A percentile compares a stretch with the other conserved stretches of the same genome.
Conservation (phyloP, 2,797 vertebrate genomes). For the Gymnoscopelus braueri region DNA sequence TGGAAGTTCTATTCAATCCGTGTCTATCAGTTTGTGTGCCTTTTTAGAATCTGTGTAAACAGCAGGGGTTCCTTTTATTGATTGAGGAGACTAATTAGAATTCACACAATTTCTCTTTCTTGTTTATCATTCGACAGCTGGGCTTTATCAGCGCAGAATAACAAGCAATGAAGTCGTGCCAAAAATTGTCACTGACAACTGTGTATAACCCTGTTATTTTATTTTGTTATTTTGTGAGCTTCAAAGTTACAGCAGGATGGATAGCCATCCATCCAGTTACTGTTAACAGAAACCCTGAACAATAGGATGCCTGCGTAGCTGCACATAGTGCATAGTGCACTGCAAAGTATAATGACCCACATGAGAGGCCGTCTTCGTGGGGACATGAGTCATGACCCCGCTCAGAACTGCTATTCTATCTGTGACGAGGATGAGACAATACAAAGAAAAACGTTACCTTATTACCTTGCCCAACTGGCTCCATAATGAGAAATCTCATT, state of each 20-base stretch:
- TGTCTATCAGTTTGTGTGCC: too few relatives aligned
- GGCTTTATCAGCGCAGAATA: background rate
- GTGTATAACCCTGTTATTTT: background rate
- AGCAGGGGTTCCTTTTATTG: background rate
- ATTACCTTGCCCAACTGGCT: constrained; percentile 43
- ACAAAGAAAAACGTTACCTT: constrained; percentile 15
- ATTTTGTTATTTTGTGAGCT: background rate
- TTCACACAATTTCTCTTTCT: constrained; percentile 1
- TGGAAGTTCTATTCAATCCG: too few relatives aligned
- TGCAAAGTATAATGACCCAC: constrained; percentile 14
- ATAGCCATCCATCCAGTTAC: constrained; percentile 18
- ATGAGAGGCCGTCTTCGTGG: constrained; percentile 22
- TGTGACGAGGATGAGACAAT: background rate
- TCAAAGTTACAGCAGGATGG: constrained; percentile 6
- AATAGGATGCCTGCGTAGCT: background rate
- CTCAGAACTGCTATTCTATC: constrained; percentile 7
- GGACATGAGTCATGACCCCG: constrained; percentile 31
- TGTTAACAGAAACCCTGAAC: constrained; percentile 18
- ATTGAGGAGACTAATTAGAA: constrained; percentile 7
- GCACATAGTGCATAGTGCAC: too few relatives aligned
- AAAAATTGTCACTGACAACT: background rate
- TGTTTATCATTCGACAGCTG: background rate
- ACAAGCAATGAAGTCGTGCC: background rate
- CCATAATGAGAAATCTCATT: constrained; percentile 74
- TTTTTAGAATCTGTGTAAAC: background rate